Percentiles rank a stretch among this genome's conserved stretches.
Evolutionary conservation across 2,888 invertebrate genomes (phyloP).

Genomic region (Pollenia labialis): DNA sequence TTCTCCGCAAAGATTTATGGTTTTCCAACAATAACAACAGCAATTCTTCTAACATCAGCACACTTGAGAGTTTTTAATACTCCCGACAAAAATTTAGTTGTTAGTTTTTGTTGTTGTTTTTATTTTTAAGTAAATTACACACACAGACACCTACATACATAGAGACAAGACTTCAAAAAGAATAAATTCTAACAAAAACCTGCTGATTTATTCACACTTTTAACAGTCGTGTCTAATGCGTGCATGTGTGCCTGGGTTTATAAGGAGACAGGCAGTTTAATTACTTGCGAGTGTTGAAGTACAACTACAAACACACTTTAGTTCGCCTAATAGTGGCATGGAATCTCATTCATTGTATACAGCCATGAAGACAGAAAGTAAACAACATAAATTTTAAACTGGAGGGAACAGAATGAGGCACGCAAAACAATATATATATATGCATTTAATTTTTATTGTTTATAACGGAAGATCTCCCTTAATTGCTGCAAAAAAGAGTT

Average conservation of each 20-base stretch:
- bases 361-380: neutral
- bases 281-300: constrained; percentile 70
- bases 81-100: constrained; percentile 33
- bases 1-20: constrained; percentile 61
- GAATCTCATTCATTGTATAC: constrained; percentile 7
- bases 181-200: constrained; percentile 1
- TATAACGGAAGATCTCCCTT: too few species aligned
- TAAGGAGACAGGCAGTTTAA: constrained; percentile 66
- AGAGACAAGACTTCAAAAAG: neutral
- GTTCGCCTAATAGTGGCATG: neutral
- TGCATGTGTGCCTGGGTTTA: neutral
- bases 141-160: neutral
- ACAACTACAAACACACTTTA: constrained; percentile 45
- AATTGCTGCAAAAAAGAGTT: too few species aligned
- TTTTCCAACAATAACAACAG: constrained; percentile 44
- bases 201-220: constrained; percentile 4
- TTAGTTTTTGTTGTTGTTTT: constrained; percentile 30
- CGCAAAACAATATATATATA: neutral
- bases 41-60: constrained; percentile 51
- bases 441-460: too few species aligned
- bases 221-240: neutral
- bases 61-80: constrained; percentile 67
- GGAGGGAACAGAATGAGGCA: neutral
- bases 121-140: constrained; percentile 38
- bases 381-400: neutral